Evolutionary conservation across 2,113 vertebrate genomes (phyloP).

Genomic region (Paratilapia polleni): DNA sequence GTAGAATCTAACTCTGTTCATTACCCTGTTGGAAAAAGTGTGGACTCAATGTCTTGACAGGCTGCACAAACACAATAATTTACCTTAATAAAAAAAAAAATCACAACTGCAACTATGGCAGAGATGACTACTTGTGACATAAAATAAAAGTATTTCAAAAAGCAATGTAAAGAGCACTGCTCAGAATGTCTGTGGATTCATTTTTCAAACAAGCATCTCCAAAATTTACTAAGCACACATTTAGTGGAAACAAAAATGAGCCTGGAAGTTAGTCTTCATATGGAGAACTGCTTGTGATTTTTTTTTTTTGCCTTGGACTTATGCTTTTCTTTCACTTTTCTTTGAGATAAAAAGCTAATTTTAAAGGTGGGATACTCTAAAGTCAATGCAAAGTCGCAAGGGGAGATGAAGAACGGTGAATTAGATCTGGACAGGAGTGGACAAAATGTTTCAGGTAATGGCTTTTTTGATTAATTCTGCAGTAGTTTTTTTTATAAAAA

Average conservation of each 20-base stretch:
- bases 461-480: background rate
- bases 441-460: background rate
- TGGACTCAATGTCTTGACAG: too few relatives aligned
- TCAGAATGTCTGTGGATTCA: too few relatives aligned
- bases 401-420: background rate
- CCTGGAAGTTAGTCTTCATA: background rate
- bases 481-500: background rate
- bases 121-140: background rate
- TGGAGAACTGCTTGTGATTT: background rate
- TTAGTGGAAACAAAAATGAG: background rate
- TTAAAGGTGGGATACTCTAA: background rate
- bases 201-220: too few relatives aligned
- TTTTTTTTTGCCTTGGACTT: background rate
- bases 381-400: background rate
- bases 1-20: background rate
- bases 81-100: too few relatives aligned
- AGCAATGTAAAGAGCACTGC: background rate
- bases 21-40: background rate
- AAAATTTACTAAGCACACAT: background rate
- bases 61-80: too few relatives aligned
- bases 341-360: background rate
- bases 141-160: background rate
- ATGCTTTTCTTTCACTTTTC: too few relatives aligned
- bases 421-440: background rate
- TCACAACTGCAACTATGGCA: too few relatives aligned